Conservation (phyloP, 2,888 invertebrate species). For the Trichogramma dendrolimi region DNA sequence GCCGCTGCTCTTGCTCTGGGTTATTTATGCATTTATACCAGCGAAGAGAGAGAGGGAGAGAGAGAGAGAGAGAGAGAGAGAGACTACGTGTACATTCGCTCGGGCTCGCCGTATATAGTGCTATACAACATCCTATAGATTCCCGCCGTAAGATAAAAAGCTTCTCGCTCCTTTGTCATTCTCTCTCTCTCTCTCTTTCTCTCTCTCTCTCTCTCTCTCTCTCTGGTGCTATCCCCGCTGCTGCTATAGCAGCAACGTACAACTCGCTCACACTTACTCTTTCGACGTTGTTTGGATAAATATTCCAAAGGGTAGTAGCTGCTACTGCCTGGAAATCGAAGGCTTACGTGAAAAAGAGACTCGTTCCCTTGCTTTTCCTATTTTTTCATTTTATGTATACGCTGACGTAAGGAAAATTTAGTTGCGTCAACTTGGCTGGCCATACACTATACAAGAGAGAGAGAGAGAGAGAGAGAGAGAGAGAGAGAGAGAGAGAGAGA, state of each 20-base stretch:
- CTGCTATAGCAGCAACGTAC: neutral
- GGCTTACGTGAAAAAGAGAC: neutral
- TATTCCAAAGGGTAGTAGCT: conserved; percentile 17
- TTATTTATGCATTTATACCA: conserved; percentile 33
- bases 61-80: conserved; percentile 12
- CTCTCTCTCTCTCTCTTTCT: neutral
- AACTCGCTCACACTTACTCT: too few relatives aligned
- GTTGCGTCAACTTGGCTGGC: neutral
- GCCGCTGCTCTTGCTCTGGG: conserved; percentile 9
- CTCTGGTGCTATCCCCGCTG: neutral
- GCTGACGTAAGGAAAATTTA: conserved; percentile 13
- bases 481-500: too few relatives aligned
- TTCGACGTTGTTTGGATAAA: conserved; percentile 15
- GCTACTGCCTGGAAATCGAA: neutral
- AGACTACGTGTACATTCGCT: conserved; percentile 6
- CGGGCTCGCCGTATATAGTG: too few relatives aligned
- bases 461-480: neutral
- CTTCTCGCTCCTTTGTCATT: neutral
- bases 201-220: conserved; percentile 1
- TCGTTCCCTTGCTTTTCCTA: neutral
- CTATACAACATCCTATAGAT: neutral
- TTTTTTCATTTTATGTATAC: neutral
- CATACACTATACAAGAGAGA: too few relatives aligned
- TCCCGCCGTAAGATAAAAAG: conserved; percentile 12
- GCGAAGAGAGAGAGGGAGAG: neutral